These are phyloP conservation scores for Trisateles emortualis DNA, from an alignment of 2,888 invertebrate species.

Conservation along the genomic window DNA sequence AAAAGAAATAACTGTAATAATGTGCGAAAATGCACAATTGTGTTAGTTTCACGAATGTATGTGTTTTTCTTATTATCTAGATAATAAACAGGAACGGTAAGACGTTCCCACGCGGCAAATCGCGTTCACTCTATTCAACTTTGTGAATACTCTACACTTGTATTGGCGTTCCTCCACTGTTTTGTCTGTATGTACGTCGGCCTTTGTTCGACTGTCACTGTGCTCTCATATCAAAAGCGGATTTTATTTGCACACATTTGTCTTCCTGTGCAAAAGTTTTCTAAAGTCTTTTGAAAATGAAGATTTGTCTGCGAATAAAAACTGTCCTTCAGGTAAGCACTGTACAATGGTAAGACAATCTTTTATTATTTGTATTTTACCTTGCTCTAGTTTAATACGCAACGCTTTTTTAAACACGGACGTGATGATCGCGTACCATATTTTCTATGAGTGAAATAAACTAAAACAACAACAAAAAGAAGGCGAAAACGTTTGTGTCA, in stretches of 20 bases:
- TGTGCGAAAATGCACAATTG: conserved; percentile 59
- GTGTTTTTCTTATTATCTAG: conserved; percentile 58
- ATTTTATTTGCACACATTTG: conserved; percentile 55
- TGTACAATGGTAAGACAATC: background rate
- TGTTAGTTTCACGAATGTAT: conserved; percentile 63
- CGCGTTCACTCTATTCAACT: conserved; percentile 55
- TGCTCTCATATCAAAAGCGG: conserved; percentile 57
- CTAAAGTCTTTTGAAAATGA: conserved; percentile 14
- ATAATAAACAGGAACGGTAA: conserved; percentile 59
- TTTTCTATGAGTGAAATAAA: background rate
- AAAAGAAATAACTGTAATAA: conserved; percentile 50
- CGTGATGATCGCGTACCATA: background rate
- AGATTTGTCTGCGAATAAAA: conserved; percentile 15
- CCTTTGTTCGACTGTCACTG: conserved; percentile 68
- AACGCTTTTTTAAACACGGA: background rate
- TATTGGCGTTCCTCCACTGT: conserved; percentile 56
- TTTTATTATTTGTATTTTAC: background rate
- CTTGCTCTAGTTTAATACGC: background rate
- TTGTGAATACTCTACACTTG: conserved; percentile 51
- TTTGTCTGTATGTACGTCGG: conserved; percentile 65
- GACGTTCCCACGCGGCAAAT: conserved; percentile 73
- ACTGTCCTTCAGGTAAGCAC: conserved; percentile 10
- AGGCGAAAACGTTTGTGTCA: no score
- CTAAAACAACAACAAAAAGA: no score
- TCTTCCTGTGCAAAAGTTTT: conserved; percentile 40